Base-by-base conservation (phyloP, 1,140 invertebrate species). In the Rhyacophila brunnea region DNA sequence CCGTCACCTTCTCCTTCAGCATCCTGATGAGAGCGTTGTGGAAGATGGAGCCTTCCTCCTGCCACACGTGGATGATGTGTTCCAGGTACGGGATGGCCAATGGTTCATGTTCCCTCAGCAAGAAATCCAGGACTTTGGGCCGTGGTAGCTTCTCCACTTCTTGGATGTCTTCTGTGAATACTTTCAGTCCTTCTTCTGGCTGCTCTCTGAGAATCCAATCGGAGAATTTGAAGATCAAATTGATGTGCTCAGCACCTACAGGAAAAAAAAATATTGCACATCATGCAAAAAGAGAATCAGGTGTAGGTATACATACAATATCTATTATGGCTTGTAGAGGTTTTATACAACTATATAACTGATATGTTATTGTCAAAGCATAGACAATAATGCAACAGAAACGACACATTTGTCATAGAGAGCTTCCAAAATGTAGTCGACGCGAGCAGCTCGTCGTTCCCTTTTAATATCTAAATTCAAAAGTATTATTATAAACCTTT, bases 181-280 rank as follows among this genome's bases (percentile, higher is more conserved):
- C 98, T 71, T 91, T 88, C 0, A 98, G 74, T 9, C 95, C 96
- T 74, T 96, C 91, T 64, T 93, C 88, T 1, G 94, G 93, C 74
- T 92, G 80, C 67, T 88, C 83, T 60, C 87, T 85, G 14, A 99
- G 73, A 40, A 99, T 90, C 92, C 93, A 96, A 57, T 90, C 87
- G n/a, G 94, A 85, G 80, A 95, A 98, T 73, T 98, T 90, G 65
- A 98, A 89, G 67, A 99, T 96, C 32, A 98, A 74, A 65, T 93
- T 87, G 62, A 97, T 84, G 71, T 98, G 84, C 60, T 96, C 90
- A 11, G 78, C 70, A 32, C 91, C 88, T 88, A 67, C 17, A 74
- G 66, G 46, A 40, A 60, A 42, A 65, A 66, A 68, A 66, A 46
- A 64, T 47, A 28, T 28, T 15, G 11, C 15, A 15, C n/a, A n/a